Conservation (phyloP, 2,888 invertebrate genomes). For the Hydrotaea cyrtoneurina region DNA sequence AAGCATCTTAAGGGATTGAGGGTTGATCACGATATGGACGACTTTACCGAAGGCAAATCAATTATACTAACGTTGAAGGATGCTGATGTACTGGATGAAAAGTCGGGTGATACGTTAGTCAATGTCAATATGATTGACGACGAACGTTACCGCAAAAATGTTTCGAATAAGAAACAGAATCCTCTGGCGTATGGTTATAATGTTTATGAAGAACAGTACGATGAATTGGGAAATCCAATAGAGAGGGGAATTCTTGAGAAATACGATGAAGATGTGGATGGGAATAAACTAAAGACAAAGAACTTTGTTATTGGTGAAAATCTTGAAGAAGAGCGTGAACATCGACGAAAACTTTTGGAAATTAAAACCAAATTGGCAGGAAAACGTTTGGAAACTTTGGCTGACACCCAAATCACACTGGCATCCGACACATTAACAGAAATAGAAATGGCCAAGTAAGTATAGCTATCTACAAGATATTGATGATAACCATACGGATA, state of each 20-base stretch:
- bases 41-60: conserved; percentile 89
- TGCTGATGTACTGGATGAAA: conserved; percentile 92
- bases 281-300: conserved; percentile 83
- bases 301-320: conserved; percentile 90
- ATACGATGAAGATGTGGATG: conserved; percentile 92
- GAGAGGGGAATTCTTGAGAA: conserved; percentile 89
- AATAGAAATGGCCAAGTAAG: conserved; percentile 90
- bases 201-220: conserved; percentile 89
- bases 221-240: conserved; percentile 85
- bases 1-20: conserved; percentile 89
- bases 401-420: conserved; percentile 84
- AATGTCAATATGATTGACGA: conserved; percentile 95
- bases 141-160: conserved; percentile 92
- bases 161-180: conserved; percentile 91
- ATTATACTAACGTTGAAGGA: conserved; percentile 97
- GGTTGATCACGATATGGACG: conserved; percentile 90
- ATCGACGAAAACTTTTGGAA: conserved; percentile 80
- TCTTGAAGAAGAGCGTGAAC: conserved; percentile 82
- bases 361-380: conserved; percentile 84
- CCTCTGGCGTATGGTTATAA: conserved; percentile 91
- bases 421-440: conserved; percentile 94
- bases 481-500: too few relatives aligned
- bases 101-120: conserved; percentile 92
- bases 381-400: conserved; percentile 88
- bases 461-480: too few relatives aligned